Conservation (phyloP, 1,140 invertebrate species). For the Ganaspis sp. region DNA sequence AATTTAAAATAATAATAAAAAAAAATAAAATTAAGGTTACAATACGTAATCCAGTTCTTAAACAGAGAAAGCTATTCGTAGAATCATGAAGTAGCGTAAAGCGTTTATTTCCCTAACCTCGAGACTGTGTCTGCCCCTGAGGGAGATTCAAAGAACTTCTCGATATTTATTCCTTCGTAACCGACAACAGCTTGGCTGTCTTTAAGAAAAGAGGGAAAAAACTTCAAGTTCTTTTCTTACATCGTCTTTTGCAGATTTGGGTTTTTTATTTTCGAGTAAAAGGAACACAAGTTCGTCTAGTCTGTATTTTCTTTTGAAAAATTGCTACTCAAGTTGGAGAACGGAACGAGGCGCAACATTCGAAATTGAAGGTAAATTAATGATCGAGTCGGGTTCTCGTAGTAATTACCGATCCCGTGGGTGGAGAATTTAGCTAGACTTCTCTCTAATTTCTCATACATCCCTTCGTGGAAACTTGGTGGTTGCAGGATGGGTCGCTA, state of each 20-base stretch:
- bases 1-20: neutral
- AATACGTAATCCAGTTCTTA: neutral
- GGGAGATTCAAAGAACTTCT: conserved; percentile 8
- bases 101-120: conserved; percentile 29
- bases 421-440: conserved; percentile 28
- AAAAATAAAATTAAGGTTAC: no score
- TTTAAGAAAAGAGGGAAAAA: neutral
- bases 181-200: neutral
- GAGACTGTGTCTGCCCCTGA: neutral
- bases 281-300: neutral
- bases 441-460: conserved; percentile 38
- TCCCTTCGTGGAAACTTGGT: conserved; percentile 34
- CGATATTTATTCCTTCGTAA: neutral
- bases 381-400: conserved; percentile 30
- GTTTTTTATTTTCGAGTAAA: neutral
- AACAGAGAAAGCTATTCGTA: conserved; percentile 9
- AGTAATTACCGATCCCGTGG: conserved; percentile 39
- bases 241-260: neutral
- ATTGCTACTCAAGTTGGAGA: neutral
- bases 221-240: neutral
- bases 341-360: neutral
- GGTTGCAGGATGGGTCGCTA: conserved; percentile 36
- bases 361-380: conserved; percentile 40
- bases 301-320: neutral
- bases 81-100: conserved; percentile 25